phyloP scores from a whole-genome alignment of 2,797 vertebrate genomes.

The Ibycter americanus region DNA sequence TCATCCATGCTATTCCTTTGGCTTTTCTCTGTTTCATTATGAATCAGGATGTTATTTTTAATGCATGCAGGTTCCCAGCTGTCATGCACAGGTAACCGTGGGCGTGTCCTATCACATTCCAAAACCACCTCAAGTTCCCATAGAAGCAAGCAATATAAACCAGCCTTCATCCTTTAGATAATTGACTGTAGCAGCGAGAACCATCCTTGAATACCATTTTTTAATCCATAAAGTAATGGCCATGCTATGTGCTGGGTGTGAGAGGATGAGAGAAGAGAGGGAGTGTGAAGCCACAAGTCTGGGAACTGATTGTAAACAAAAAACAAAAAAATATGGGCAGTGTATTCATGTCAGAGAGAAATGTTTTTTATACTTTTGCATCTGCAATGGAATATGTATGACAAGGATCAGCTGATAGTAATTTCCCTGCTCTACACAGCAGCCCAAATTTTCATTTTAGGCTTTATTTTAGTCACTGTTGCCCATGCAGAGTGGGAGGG shows the following conservation, averaged over 20 bases:
- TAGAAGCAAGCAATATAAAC: not conserved
- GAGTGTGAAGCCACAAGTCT: not conserved
- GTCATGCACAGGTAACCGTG: not conserved
- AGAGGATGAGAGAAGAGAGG: not conserved
- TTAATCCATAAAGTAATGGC: not conserved
- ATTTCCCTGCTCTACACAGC: not conserved
- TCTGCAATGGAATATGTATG: not conserved
- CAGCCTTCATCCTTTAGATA: not conserved
- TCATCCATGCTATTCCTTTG: not conserved
- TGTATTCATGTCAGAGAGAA: not conserved
- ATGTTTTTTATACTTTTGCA: not conserved
- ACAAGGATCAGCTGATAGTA: not conserved
- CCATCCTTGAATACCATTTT: constrained; percentile 16
- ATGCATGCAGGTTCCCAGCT: constrained; percentile 1
- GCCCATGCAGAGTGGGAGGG: not conserved
- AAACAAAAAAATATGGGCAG: not conserved
- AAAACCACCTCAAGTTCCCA: not conserved
- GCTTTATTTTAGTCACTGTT: not conserved
- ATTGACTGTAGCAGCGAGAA: constrained; percentile 35
- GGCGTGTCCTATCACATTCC: not conserved
- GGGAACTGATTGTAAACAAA: not conserved
- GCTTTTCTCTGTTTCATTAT: constrained; percentile 40
- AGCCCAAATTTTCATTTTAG: not conserved
- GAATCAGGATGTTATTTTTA: constrained; percentile 20
- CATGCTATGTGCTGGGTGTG: not conserved